A percentile compares a stretch with the other conserved stretches of the same genome.
Conservation (phyloP, 2,797 vertebrate genomes). For the Sebastes taczanowskii region DNA sequence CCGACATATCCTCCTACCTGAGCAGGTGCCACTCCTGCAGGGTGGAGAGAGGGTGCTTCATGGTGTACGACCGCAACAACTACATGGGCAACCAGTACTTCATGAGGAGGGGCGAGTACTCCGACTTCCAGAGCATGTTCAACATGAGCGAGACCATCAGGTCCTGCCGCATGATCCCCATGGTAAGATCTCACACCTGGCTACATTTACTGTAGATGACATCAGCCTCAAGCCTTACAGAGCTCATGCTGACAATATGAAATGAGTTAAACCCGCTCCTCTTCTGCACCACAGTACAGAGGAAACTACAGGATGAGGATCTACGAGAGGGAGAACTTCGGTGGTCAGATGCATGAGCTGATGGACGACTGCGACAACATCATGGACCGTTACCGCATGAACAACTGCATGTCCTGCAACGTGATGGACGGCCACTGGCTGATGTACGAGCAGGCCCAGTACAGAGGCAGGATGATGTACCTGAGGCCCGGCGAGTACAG, state of each 20-base stretch:
- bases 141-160: slow-evolving; percentile 72
- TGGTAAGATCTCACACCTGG: slow-evolving; percentile 49
- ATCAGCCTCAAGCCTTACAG: not conserved
- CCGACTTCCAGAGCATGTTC: slow-evolving; percentile 78
- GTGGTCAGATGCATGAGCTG: slow-evolving; percentile 78
- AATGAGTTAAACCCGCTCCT: not conserved
- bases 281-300: slow-evolving; percentile 66
- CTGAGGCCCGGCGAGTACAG: slow-evolving; percentile 78
- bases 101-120: slow-evolving; percentile 77
- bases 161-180: slow-evolving; percentile 78
- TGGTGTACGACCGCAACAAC: slow-evolving; percentile 77
- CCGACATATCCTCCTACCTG: slow-evolving; percentile 80
- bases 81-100: slow-evolving; percentile 80
- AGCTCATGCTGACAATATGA: not conserved
- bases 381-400: slow-evolving; percentile 78
- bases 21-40: slow-evolving; percentile 80
- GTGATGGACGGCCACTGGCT: slow-evolving; percentile 82
- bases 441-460: slow-evolving; percentile 79
- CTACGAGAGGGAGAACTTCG: slow-evolving; percentile 82
- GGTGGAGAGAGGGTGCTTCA: slow-evolving; percentile 78
- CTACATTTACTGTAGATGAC: not conserved
- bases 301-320: slow-evolving; percentile 80
- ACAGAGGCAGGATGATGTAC: slow-evolving; percentile 75
- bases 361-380: slow-evolving; percentile 80
- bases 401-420: slow-evolving; percentile 79